These are phyloP conservation scores for Tinea semifulvella DNA, from an alignment of 2,888 invertebrate species.

Conservation along the genomic window DNA sequence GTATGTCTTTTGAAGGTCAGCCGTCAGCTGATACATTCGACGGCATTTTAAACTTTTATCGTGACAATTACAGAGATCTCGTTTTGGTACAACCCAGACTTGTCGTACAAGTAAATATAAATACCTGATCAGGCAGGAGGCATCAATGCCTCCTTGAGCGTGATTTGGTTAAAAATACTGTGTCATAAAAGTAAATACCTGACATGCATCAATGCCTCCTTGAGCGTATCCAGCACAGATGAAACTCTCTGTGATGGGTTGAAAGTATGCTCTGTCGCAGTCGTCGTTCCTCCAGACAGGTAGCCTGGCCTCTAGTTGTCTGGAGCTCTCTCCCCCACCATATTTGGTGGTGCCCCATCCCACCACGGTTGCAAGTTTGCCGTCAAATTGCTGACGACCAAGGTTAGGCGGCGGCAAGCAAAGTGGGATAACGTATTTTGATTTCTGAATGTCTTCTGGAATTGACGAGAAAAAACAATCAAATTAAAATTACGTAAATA, in stretches of 20 bases:
- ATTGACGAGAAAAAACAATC: constrained; percentile 69
- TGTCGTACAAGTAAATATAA: too few species aligned
- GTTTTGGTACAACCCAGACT: too few species aligned
- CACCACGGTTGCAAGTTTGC: constrained; percentile 85
- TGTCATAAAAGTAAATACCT: constrained; percentile 71
- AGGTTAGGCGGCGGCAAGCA: constrained; percentile 78
- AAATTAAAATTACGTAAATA: too few species aligned
- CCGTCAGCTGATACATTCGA: too few species aligned
- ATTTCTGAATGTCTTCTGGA: constrained; percentile 76
- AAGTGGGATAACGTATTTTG: constrained; percentile 87
- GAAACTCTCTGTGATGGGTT: constrained; percentile 90
- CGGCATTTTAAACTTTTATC: too few species aligned
- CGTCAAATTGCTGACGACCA: constrained; percentile 68
- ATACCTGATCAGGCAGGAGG: too few species aligned
- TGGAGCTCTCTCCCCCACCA: constrained; percentile 88
- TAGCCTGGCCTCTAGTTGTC: constrained; percentile 83
- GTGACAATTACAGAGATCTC: too few species aligned
- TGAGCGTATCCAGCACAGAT: constrained; percentile 89
- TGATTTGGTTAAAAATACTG: too few species aligned
- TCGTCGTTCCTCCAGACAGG: constrained; percentile 92
- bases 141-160: too few species aligned
- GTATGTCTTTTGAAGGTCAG: too few species aligned
- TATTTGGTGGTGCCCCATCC: constrained; percentile 94
- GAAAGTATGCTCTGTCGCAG: constrained; percentile 90
- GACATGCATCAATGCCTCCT: constrained; percentile 94